phyloP scores from a whole-genome alignment of 2,888 invertebrate species.

The Glyphotaelius pellucidus region DNA sequence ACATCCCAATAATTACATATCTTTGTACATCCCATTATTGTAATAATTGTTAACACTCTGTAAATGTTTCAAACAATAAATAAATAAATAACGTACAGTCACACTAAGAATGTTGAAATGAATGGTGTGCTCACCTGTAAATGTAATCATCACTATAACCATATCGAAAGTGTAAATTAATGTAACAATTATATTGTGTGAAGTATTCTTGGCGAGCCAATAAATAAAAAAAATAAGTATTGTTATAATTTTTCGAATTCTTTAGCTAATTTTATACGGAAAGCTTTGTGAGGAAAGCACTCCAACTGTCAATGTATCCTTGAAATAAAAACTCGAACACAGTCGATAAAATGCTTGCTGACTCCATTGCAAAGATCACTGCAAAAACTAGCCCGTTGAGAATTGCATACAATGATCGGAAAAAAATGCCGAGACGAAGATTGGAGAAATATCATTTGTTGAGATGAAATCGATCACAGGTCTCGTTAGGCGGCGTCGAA shows the following conservation, averaged over 20 bases:
- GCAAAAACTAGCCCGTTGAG: constrained; percentile 18
- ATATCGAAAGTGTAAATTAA: too few relatives aligned
- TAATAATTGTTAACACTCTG: too few relatives aligned
- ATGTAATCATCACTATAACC: too few relatives aligned
- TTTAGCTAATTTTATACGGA: not conserved
- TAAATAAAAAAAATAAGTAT: too few relatives aligned
- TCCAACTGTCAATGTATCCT: not conserved
- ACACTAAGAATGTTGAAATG: too few relatives aligned
- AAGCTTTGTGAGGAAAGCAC: not conserved
- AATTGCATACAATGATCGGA: constrained; percentile 13
- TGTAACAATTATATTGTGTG: too few relatives aligned
- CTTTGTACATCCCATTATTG: too few relatives aligned
- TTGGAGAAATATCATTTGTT: constrained; percentile 26
- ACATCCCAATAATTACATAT: too few relatives aligned
- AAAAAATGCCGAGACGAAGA: constrained; percentile 16
- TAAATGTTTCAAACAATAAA: too few relatives aligned
- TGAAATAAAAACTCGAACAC: not conserved
- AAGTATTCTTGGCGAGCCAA: too few relatives aligned
- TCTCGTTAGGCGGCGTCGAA: constrained; percentile 24
- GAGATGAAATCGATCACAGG: constrained; percentile 26
- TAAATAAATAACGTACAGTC: too few relatives aligned
- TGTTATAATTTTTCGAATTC: not conserved
- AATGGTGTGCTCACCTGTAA: too few relatives aligned
- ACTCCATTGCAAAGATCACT: not conserved
- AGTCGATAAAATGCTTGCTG: not conserved